Base-by-base conservation (phyloP, 2,797 vertebrate species). In the Gouania willdenowi region DNA sequence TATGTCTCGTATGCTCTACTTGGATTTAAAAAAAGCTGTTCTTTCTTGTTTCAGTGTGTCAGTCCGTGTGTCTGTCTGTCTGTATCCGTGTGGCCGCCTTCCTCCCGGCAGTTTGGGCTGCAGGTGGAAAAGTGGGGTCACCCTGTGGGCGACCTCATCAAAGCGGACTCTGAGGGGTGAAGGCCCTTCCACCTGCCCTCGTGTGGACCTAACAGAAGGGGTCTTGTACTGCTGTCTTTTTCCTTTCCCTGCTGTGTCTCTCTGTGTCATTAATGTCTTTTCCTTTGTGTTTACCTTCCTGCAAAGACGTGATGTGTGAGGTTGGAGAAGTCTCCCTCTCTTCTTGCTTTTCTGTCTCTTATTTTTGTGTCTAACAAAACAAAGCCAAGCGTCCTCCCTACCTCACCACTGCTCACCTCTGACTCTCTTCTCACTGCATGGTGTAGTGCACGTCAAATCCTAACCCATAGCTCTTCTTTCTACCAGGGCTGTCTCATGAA, bases 1-100 rank as follows among this genome's bases (percentile, higher is more conserved):
- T 57, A 64, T 62, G 5, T 72, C 64, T 32, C 26, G 6, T 67
- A 20, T 61, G 63, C 62, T 65, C 50, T 78, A 66, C 75, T 29
- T 81, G 76, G 74, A 66, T 81, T n/a, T 71, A 66, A 84, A 79
- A 55, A 80, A 82, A 75, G 65, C 71, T 88, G 40, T 88, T 84
- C 73, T 87, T 71, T 89, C 83, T 86, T 85, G 75, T 89, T 90
- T 74, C 87, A 88, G 87, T 86, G 84, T 78, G 24, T 88, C 83
- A 79, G 51, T 89, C 75, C 48, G 71, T 78, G 72, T 75, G 70
- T 79, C 66, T 78, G 81, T 83, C 65, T 80, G 69, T 82, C 77
- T 83, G 57, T 86, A 81, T 84, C 77, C 76, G 5, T 64, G 64
- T 79, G 76, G 67, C 63, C 50, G 36, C 74, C 61, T 12, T 75